phyloP scores from a whole-genome alignment of 2,113 vertebrate species.

The Trichechus manatus region DNA sequence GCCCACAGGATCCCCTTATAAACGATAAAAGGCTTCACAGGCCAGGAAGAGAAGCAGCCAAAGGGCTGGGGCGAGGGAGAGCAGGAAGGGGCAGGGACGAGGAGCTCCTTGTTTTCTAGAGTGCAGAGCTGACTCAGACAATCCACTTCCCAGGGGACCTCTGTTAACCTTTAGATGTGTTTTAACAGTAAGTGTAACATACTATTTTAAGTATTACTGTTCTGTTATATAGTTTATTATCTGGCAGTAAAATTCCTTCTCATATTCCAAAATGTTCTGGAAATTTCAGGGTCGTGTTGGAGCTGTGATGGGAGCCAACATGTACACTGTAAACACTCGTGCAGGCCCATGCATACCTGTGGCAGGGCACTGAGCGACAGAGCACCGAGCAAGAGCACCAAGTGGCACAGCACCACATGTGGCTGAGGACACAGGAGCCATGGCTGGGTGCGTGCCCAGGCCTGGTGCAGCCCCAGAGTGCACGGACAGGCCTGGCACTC shows the following conservation, averaged over 20 bases:
- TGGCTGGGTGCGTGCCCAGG: too few relatives aligned
- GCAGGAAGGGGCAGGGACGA: constrained; percentile 62
- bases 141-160: constrained; percentile 82
- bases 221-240: not conserved
- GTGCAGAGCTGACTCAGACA: constrained; percentile 67
- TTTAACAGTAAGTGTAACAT: not conserved
- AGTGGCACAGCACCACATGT: not conserved
- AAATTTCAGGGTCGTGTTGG: not conserved
- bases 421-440: too few relatives aligned
- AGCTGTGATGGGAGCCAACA: not conserved
- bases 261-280: not conserved
- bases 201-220: not conserved
- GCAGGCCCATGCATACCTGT: not conserved
- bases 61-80: not conserved
- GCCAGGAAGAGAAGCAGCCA: not conserved
- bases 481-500: too few relatives aligned
- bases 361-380: not conserved
- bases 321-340: not conserved
- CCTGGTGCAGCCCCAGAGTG: too few relatives aligned
- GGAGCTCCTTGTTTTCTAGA: constrained; percentile 25
- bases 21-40: not conserved
- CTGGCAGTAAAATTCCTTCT: not conserved
- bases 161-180: constrained; percentile 81
- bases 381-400: not conserved
- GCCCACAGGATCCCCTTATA: constrained; percentile 28